Evolutionary conservation across 2,797 vertebrate genomes (phyloP).

Genomic region (Brachyrhaphis roseni): DNA sequence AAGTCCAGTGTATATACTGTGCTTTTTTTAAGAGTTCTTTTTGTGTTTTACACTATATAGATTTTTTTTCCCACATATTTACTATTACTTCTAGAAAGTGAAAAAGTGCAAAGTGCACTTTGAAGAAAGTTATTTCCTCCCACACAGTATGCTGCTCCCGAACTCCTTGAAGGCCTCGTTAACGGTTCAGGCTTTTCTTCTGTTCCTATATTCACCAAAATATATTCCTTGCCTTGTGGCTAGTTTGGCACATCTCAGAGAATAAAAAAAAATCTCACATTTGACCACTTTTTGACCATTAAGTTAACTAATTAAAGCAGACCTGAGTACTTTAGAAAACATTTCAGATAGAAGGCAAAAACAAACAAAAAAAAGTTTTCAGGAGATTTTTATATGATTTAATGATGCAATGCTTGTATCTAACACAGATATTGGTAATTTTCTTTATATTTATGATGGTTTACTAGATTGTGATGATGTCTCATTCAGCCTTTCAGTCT

Average conservation of each 20-base stretch:
- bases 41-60: not conserved
- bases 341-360: not conserved
- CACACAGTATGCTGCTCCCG: not conserved
- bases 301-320: slow-evolving; percentile 1
- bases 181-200: not conserved
- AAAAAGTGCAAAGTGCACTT: not conserved
- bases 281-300: not conserved
- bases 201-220: not conserved
- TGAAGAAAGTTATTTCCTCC: slow-evolving; percentile 2
- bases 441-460: not conserved
- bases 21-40: not conserved
- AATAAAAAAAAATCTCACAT: not conserved
- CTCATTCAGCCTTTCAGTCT: not conserved
- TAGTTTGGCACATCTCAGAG: not conserved
- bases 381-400: not conserved
- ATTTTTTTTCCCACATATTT: not conserved
- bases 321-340: not conserved
- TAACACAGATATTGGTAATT: not conserved
- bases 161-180: slow-evolving; percentile 2
- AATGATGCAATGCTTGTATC: not conserved
- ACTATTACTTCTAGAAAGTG: not conserved
- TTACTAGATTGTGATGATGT: not conserved
- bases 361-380: not conserved
- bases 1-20: not conserved
- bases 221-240: slow-evolving; percentile 7